These are phyloP conservation scores for Drosophila cyrtoloma DNA, from an alignment of 2,888 invertebrate genomes.

Conservation along the genomic window DNA sequence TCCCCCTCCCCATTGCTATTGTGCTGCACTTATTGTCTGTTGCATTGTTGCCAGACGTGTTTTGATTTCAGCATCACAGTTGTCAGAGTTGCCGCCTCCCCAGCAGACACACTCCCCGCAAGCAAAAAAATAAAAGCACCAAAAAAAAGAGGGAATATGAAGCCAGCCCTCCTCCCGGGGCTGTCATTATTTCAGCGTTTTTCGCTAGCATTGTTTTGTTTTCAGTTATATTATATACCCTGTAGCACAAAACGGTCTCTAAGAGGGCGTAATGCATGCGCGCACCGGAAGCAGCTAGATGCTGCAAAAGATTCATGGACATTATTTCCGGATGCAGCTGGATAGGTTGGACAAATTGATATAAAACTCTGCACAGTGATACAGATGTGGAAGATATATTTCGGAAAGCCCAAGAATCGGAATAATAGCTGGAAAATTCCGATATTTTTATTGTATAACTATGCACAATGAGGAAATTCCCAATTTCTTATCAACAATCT, in stretches of 20 bases:
- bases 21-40: constrained; percentile 61
- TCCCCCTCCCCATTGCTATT: constrained; percentile 32
- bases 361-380: neutral
- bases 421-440: neutral
- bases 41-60: constrained; percentile 71
- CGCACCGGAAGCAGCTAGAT: constrained; percentile 26
- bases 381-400: neutral
- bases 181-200: constrained; percentile 75
- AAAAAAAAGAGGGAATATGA: constrained; percentile 19
- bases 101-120: constrained; percentile 8
- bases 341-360: neutral
- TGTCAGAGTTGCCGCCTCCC: constrained; percentile 37
- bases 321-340: neutral
- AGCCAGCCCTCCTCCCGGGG: constrained; percentile 66
- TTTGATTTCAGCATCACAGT: constrained; percentile 76
- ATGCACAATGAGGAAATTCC: neutral
- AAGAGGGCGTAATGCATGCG: constrained; percentile 12
- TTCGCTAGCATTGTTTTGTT: constrained; percentile 58
- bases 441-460: neutral
- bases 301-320: constrained; percentile 20
- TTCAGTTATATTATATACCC: constrained; percentile 50
- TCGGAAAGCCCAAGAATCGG: neutral
- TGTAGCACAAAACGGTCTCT: constrained; percentile 17
- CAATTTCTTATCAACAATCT: neutral
- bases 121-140: neutral